Evolutionary conservation across 2,888 invertebrate species (phyloP), one percentile per base, ranked within the genome.

Genomic region (Monopis laevigella): DNA sequence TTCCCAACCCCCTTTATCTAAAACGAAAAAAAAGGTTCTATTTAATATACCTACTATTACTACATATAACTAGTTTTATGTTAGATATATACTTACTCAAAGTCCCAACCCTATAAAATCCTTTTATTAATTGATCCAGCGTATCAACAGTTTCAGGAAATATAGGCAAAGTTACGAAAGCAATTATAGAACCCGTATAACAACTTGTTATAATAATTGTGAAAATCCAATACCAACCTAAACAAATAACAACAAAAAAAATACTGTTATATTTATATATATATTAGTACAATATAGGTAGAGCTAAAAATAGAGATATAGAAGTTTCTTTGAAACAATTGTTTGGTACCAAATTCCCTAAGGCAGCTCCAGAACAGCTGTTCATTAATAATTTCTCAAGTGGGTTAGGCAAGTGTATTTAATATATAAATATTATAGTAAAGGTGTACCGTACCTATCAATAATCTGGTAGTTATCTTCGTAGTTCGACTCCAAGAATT

Each of bases 191-290:
- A 2, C 92, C 90, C 1, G 92, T 92, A 56, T 92, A 92, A 55
- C 91, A 90, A 40, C 92, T 88, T 1, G 91, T 92, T 39, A 91
- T 87, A 40, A 92, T 92, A 27, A 92, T 92, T 2, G 92, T 92
- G 53, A 92, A 92, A n/a, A 90, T 61, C 92, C 92, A 92, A 62
- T 92, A 92, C 70, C 87, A 86, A 43, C 87, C 89, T 88, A 48
- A 43, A 64, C 45, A 47, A 41, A 38, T 41, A 27, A 24, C 18
- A 41, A 8, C 11, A 28, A 28, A 28, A n/a, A 28, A 28, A 28
- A 28, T 28, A 28, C 5, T 28, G 11, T n/a, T 28, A 28, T 28
- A n/a, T 5, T 11, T 28, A n/a, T 28, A 8, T 4, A 28, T 4
- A 28, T n/a, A 4, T n/a, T 28, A 28, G 11, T 11, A 8, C 7